phyloP scores from a whole-genome alignment of 2,888 invertebrate genomes.

The Hemicrepidius hirtus region DNA sequence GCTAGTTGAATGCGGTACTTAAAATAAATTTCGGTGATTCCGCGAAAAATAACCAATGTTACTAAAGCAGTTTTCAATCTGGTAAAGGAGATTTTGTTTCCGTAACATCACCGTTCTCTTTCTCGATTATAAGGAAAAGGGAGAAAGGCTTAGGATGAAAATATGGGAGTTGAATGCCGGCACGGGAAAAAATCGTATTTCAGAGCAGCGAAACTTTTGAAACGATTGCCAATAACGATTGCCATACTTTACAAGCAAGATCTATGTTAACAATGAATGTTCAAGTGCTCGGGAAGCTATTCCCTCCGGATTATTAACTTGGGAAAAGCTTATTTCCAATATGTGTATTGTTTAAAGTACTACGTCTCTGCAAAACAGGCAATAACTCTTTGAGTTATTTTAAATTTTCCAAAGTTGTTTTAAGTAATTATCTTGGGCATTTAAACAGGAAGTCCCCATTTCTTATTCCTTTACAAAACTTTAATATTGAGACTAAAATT shows the following conservation, averaged over 20 bases:
- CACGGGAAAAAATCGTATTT: constrained; percentile 33
- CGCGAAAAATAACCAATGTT: constrained; percentile 21
- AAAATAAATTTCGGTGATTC: constrained; percentile 22
- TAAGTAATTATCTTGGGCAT: no score
- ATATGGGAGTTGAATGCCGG: constrained; percentile 15
- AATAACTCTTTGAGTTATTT: constrained; percentile 8
- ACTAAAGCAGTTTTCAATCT: constrained; percentile 14
- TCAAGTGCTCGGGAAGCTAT: constrained; percentile 22
- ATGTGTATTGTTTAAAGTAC: constrained; percentile 1
- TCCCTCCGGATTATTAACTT: constrained; percentile 32
- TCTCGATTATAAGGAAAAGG: background rate
- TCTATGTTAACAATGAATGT: constrained; percentile 39
- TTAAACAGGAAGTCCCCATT: no score
- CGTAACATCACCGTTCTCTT: background rate
- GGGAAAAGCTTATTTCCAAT: constrained; percentile 29
- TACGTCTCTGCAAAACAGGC: background rate
- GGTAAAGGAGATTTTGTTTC: background rate
- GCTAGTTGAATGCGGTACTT: constrained; percentile 19
- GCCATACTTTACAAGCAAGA: constrained; percentile 35
- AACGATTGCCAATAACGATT: constrained; percentile 35
- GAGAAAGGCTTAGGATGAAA: constrained; percentile 7
- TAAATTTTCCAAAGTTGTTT: background rate
- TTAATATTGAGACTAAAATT: no score
- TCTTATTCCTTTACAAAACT: no score
- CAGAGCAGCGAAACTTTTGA: constrained; percentile 34